These are phyloP conservation scores for Melitaea athalia DNA, from an alignment of 2,888 invertebrate genomes.

Conservation along the genomic window DNA sequence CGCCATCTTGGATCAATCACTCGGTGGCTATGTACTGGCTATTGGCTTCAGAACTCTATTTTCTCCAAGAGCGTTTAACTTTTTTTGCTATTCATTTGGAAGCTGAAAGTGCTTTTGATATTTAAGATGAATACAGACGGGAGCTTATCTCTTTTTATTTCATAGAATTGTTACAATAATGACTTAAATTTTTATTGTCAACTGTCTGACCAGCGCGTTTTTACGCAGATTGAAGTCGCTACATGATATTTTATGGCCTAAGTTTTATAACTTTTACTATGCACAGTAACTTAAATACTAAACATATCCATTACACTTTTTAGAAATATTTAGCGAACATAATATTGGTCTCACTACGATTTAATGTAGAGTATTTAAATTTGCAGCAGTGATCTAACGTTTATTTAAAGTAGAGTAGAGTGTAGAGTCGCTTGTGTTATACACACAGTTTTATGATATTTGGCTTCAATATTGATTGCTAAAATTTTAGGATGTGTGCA, in stretches of 20 bases:
- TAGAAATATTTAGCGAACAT: no score
- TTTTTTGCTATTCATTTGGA: slow-evolving; percentile 16
- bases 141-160: slow-evolving; percentile 5
- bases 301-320: no score
- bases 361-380: no score
- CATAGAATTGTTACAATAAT: not conserved
- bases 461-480: not conserved
- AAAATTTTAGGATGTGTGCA: slow-evolving; percentile 15
- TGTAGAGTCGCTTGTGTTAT: no score
- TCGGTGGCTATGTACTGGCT: slow-evolving; percentile 37
- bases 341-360: no score
- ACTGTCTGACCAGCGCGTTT: no score
- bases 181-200: not conserved
- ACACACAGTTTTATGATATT: not conserved
- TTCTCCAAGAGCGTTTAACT: slow-evolving; percentile 13
- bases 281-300: no score
- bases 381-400: not conserved
- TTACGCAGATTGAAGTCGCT: no score
- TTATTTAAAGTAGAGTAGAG: not conserved
- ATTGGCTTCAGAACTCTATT: slow-evolving; percentile 25
- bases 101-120: slow-evolving; percentile 17
- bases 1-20: slow-evolving; percentile 75
- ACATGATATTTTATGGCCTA: no score
- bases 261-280: no score
- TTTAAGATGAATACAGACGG: slow-evolving; percentile 15